Evolutionary conservation across 2,113 vertebrate species (phyloP).

Genomic region (Pomatostomus ruficeps): DNA sequence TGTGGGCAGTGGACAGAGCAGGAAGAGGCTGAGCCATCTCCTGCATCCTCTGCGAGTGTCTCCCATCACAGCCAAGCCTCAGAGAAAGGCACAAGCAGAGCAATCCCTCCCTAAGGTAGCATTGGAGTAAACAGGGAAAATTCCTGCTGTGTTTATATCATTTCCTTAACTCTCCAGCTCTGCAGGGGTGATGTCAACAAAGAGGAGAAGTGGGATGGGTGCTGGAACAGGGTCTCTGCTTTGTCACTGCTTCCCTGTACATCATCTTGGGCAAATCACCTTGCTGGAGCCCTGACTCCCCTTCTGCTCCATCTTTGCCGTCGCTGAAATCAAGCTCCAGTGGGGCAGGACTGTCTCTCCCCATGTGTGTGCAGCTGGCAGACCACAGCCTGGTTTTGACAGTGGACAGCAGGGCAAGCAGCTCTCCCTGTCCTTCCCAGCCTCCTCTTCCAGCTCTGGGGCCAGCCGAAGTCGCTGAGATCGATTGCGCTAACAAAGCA

Average conservation of each 20-base stretch:
- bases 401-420: not conserved
- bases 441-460: not conserved
- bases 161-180: not conserved
- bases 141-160: not conserved
- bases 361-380: rapidly evolving
- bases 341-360: not conserved
- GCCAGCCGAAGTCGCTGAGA: constrained; percentile 57
- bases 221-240: not conserved
- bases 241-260: not conserved
- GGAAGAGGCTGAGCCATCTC: not conserved
- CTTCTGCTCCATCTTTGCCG: not conserved
- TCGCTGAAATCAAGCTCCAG: not conserved
- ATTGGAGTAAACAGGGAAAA: rapidly evolving
- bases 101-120: not conserved
- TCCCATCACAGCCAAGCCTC: not conserved
- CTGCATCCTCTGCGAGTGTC: not conserved
- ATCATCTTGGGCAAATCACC: not conserved
- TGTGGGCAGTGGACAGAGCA: not conserved
- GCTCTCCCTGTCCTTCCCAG: not conserved
- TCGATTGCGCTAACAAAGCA: constrained; percentile 71
- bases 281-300: rapidly evolving
- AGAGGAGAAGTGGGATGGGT: not conserved
- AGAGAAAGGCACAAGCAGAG: not conserved
- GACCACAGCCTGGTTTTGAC: not conserved
- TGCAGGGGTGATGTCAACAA: not conserved